Conservation (phyloP, 2,888 invertebrate genomes). For the Dasypolia templi region DNA sequence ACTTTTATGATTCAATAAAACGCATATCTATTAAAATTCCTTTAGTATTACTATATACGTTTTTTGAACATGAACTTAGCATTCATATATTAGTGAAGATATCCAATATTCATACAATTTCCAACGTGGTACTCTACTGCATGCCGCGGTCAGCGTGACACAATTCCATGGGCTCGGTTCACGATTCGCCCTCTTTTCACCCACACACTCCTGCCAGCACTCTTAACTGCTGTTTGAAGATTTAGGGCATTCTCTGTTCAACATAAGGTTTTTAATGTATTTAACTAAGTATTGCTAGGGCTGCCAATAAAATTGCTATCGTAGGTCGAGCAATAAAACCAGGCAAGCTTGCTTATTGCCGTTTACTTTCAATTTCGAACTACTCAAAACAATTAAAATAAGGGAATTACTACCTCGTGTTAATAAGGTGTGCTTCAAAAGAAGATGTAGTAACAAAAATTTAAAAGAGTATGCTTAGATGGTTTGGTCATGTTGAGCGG, state of each 20-base stretch:
- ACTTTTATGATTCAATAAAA: neutral
- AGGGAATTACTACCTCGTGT: neutral
- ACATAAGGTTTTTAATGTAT: conserved; percentile 13
- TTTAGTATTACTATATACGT: neutral
- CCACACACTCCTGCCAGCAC: conserved; percentile 67
- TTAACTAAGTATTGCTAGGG: neutral
- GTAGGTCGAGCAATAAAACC: neutral
- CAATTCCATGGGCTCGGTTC: conserved; percentile 72
- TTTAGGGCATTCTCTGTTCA: conserved; percentile 23
- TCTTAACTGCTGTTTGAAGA: conserved; percentile 48
- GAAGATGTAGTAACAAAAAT: no score
- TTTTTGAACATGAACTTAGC: neutral
- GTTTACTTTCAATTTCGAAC: neutral
- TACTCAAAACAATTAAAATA: neutral
- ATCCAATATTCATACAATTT: neutral
- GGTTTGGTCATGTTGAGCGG: no score
- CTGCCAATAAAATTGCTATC: neutral
- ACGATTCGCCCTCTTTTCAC: conserved; percentile 69
- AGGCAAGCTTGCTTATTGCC: neutral
- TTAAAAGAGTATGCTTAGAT: no score
- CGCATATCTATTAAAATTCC: neutral
- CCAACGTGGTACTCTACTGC: conserved; percentile 57
- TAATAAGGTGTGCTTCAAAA: no score
- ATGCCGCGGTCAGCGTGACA: conserved; percentile 67
- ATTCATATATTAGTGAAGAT: neutral